A percentile compares a stretch with the other conserved stretches of the same genome.
These are phyloP conservation scores for Lepidochitona cinerea DNA, from an alignment of 2,888 invertebrate species.

Conservation along the genomic window DNA sequence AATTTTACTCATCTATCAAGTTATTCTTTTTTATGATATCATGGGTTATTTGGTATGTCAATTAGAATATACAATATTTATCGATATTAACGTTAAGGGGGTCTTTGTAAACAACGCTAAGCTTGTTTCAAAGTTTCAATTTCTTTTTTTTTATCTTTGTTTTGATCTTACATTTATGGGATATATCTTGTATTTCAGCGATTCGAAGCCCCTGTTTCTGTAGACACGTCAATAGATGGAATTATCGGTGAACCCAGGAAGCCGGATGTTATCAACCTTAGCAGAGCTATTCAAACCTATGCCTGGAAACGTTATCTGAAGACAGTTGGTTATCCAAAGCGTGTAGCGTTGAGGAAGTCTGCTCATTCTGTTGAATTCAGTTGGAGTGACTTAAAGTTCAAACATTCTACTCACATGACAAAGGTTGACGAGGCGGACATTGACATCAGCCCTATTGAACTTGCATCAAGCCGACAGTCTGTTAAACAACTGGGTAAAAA, in stretches of 20 bases:
- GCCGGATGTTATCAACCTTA: background rate
- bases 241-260: background rate
- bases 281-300: background rate
- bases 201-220: background rate
- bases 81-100: too few species aligned
- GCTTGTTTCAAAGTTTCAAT: too few species aligned
- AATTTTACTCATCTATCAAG: too few species aligned
- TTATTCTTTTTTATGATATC: too few species aligned
- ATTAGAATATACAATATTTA: too few species aligned
- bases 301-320: background rate
- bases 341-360: background rate
- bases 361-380: background rate
- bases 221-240: background rate
- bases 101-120: too few species aligned
- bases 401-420: background rate
- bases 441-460: background rate
- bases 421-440: background rate
- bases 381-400: background rate
- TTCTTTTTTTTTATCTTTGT: too few species aligned
- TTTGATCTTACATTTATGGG: too few species aligned
- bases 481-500: background rate
- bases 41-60: too few species aligned
- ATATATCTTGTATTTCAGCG: background rate
- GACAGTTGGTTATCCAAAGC: background rate
- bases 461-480: background rate